These are phyloP conservation scores for Amblyraja radiata DNA, from an alignment of 2,797 vertebrate species.

Conservation along the genomic window DNA sequence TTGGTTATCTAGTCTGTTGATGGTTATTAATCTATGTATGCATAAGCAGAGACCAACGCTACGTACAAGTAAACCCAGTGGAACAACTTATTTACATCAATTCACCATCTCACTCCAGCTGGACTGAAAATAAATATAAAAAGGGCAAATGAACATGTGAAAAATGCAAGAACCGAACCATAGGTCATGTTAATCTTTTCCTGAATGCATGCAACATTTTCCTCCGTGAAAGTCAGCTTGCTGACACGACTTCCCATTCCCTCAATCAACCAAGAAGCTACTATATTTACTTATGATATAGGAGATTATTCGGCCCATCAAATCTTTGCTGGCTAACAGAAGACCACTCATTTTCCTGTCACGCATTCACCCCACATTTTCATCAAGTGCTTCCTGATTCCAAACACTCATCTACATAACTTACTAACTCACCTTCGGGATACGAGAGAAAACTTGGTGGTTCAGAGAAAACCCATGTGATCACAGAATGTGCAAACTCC, in stretches of 20 bases:
- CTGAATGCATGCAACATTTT: neutral
- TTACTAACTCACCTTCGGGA: too few relatives aligned
- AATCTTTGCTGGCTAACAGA: too few relatives aligned
- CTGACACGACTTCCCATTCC: neutral
- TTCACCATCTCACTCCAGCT: neutral
- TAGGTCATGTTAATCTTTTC: neutral
- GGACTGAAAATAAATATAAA: neutral
- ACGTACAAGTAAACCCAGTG: neutral
- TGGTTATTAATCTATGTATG: neutral
- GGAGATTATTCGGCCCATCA: too few relatives aligned
- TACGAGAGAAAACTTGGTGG: too few relatives aligned
- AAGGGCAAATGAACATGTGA: neutral
- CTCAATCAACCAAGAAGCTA: too few relatives aligned
- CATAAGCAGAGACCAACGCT: neutral
- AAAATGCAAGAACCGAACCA: neutral
- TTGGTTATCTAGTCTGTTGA: neutral
- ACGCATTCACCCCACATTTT: too few relatives aligned
- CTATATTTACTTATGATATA: too few relatives aligned
- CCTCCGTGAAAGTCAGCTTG: neutral
- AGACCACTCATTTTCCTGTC: too few relatives aligned
- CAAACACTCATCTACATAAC: too few relatives aligned
- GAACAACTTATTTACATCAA: neutral
- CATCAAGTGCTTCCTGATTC: too few relatives aligned
- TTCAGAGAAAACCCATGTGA: too few relatives aligned
- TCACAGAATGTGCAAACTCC: too few relatives aligned